These are phyloP conservation scores for Ictidomys tridecemlineatus DNA, from an alignment of 2,113 vertebrate species.

Conservation along the genomic window DNA sequence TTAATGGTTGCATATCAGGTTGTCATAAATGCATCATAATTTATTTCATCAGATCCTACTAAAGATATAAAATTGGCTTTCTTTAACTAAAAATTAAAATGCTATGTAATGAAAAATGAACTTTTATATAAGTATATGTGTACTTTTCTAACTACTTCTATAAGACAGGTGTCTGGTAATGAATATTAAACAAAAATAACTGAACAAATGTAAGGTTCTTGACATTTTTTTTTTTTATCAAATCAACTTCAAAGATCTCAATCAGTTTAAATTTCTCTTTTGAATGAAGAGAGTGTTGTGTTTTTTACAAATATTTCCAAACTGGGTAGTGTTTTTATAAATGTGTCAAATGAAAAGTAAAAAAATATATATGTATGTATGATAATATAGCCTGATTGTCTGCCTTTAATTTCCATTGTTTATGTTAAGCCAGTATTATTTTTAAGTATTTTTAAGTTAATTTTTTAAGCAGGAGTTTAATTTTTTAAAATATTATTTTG, in stretches of 20 bases:
- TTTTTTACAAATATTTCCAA: not conserved
- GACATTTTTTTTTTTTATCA: not conserved
- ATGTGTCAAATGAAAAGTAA: not conserved
- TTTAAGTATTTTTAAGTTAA: not conserved
- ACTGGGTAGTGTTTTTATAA: not conserved
- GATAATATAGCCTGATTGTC: not conserved
- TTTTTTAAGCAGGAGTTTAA: not conserved
- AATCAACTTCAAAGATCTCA: not conserved
- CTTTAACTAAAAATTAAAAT: not conserved
- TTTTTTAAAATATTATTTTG: not conserved
- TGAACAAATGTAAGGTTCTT: not conserved
- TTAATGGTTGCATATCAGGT: not conserved
- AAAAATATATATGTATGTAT: not conserved
- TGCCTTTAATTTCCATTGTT: not conserved
- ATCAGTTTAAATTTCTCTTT: not conserved
- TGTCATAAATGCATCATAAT: not conserved
- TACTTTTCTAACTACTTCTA: not conserved
- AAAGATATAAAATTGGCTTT: not conserved
- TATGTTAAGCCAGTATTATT: not conserved
- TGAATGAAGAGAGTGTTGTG: not conserved
- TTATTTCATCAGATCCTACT: not conserved
- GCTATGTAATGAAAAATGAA: not conserved
- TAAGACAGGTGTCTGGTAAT: not conserved
- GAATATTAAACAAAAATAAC: not conserved
- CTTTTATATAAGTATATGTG: not conserved